Percentiles rank a stretch among this genome's conserved stretches.
Evolutionary conservation across 2,888 invertebrate genomes (phyloP).

Genomic region (Hydriomena furcata): DNA sequence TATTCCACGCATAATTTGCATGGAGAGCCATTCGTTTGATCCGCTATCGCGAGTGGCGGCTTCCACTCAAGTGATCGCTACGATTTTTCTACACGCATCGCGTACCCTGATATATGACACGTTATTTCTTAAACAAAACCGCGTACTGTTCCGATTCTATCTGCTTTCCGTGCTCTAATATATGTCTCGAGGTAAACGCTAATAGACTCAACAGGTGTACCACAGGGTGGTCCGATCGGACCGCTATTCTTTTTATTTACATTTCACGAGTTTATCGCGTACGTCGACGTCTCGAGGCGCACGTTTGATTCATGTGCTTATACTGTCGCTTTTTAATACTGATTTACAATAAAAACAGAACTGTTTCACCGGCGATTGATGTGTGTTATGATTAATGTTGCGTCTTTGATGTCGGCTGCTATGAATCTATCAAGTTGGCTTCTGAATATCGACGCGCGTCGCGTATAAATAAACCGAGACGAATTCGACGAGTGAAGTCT

Average conservation of each 20-base stretch:
- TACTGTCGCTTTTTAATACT: slow-evolving; percentile 82
- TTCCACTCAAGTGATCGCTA: slow-evolving; percentile 56
- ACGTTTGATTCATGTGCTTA: slow-evolving; percentile 77
- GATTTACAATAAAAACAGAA: slow-evolving; percentile 83
- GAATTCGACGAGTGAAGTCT: slow-evolving; percentile 64
- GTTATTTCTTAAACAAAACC: slow-evolving; percentile 51
- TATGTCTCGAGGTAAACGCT: slow-evolving; percentile 54
- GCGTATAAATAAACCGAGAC: slow-evolving; percentile 76
- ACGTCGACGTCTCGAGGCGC: slow-evolving; percentile 77
- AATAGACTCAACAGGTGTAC: slow-evolving; percentile 80
- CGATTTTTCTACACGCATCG: slow-evolving; percentile 73
- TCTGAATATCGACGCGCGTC: slow-evolving; percentile 78
- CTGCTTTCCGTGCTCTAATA: slow-evolving; percentile 51
- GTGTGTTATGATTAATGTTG: slow-evolving; percentile 82
- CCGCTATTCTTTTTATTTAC: slow-evolving; percentile 73
- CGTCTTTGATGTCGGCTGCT: slow-evolving; percentile 80
- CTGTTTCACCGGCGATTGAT: slow-evolving; percentile 79
- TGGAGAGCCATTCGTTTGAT: slow-evolving; percentile 63
- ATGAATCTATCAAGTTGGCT: slow-evolving; percentile 82
- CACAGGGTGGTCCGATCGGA: slow-evolving; percentile 72
- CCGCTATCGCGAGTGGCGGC: slow-evolving; percentile 52
- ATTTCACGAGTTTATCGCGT: slow-evolving; percentile 76
- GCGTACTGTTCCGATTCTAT: slow-evolving; percentile 59
- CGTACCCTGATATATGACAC: slow-evolving; percentile 66
- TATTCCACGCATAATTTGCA: slow-evolving; percentile 71